Percentiles rank a stretch among this genome's conserved stretches.
phyloP scores from a whole-genome alignment of 2,113 vertebrate species.

The Plecturocebus donacophilus region DNA sequence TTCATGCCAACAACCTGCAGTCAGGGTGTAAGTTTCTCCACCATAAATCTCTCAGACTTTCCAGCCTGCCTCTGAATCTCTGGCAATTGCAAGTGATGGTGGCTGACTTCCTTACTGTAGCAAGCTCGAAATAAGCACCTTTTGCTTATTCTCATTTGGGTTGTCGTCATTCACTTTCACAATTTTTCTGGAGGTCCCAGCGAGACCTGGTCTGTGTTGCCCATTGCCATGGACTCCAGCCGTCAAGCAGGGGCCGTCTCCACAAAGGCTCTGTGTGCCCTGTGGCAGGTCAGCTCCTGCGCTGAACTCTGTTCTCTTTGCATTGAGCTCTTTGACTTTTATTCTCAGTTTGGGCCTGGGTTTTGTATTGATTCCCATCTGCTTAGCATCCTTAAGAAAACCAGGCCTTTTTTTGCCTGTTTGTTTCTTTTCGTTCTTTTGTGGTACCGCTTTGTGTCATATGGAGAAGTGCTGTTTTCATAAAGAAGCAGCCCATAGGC shows the following conservation, averaged over 20 bases:
- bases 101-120: neutral
- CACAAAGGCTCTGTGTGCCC: no score
- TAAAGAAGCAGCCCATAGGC: neutral
- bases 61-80: neutral
- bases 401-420: neutral
- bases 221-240: neutral
- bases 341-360: neutral
- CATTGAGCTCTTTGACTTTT: neutral
- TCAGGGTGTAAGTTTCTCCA: neutral
- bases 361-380: neutral
- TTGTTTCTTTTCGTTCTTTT: neutral
- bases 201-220: neutral
- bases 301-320: neutral
- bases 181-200: neutral
- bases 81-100: neutral
- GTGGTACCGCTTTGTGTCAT: neutral
- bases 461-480: neutral
- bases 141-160: neutral
- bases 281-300: no score
- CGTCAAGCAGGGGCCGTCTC: neutral
- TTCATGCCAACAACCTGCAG: neutral
- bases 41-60: neutral
- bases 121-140: neutral
- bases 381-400: neutral
- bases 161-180: neutral